Evolutionary conservation across 2,113 vertebrate genomes (phyloP), one percentile per base, ranked within the genome.

Genomic region (Ancistrus triradiatus): DNA sequence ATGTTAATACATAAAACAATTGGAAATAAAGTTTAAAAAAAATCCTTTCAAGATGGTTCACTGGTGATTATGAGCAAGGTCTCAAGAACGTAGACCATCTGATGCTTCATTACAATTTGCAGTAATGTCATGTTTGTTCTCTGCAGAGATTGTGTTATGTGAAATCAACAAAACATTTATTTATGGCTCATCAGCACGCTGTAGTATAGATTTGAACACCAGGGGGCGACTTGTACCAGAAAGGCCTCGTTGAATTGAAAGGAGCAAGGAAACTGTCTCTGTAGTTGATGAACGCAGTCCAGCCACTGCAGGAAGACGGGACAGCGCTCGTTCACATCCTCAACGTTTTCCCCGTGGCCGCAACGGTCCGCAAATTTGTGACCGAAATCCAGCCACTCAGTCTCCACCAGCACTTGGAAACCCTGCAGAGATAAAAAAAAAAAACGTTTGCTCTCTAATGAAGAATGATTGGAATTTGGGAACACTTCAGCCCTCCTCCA

Each of bases 201-300:
- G 51, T 19, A 56, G 14, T 66, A 14, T 6, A 50, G 8, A 50
- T 1, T 48, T 37, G 7, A 42, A 49, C 42, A 56, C 33, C 17
- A 42, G 52, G 6, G 9, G 59, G 52, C 33, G 17, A 10, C 15
- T 87, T 91, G 80, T 79, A 99, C 96, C 90, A 99, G 90, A 82
- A 98, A 99, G 85, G 95, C 94, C 90, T 99, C 96, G 14, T 91
- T 97, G 76, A 99, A 99, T 86, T 98, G 92, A 69, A 99, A 99
- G 72, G 96, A 99, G 84, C 96, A 99, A 15, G 96, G 96, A 79
- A 98, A 99, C 81, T 99, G 96, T 81, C 96, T 92, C 86, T 98
- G 96, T 78, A 99, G 90, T 86, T 99, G 96, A 77, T 99, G 96
- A 63, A 97, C 96, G 3, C 93, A 97, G 87, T 99, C 96, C 67